Base-by-base conservation (phyloP, 1,140 invertebrate genomes). In the Papilio aristodemus region DNA sequence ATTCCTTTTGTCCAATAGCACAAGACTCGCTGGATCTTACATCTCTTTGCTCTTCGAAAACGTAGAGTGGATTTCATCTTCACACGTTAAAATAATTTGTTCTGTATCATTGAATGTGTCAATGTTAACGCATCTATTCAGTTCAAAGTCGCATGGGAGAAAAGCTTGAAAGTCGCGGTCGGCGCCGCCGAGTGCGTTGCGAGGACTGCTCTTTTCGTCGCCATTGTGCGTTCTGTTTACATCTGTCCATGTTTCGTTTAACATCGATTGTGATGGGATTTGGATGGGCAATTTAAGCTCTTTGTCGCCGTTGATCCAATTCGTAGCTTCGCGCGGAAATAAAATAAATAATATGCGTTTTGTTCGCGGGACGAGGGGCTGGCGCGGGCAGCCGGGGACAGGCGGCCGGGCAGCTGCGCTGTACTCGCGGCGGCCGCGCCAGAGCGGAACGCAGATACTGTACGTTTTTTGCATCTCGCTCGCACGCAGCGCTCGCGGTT, bases 261-360 rank as follows among this genome's bases (percentile, higher is more conserved):
- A 74, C 71, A 58, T 81, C 83, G 80, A 87, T 88, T 88, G 86
- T 89, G 80, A 85, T 77, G 76, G 87, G 86, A 89, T 91, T 89
- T 89, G 83, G 78, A 86, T 86, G 89, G 83, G 80, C 89, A 89
- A 89, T 91, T 91, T 85, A 83, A 89, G 82, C 81, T 89, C 84
- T 89, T 86, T 90, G 89, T 87, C 81, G 77, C 77, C 78, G 32
- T 71, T 87, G 85, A 91, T 89, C 84, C 86, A 85, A 87, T 88
- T 86, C 78, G 79, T 76, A 68, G 81, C 84, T 90, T 88, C 83
- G 86, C 86, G 81, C 87, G 84, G 80, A 87, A 86, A 86, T 88
- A 87, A 85, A 87, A 89, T 87, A 90, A 87, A 88, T 87, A 89
- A 90, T 89, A 85, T 84, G 80, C 80, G 79, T 79, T 79, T 75